Evolutionary conservation across 2,888 invertebrate species (phyloP).

Genomic region (Apoda limacodes): DNA sequence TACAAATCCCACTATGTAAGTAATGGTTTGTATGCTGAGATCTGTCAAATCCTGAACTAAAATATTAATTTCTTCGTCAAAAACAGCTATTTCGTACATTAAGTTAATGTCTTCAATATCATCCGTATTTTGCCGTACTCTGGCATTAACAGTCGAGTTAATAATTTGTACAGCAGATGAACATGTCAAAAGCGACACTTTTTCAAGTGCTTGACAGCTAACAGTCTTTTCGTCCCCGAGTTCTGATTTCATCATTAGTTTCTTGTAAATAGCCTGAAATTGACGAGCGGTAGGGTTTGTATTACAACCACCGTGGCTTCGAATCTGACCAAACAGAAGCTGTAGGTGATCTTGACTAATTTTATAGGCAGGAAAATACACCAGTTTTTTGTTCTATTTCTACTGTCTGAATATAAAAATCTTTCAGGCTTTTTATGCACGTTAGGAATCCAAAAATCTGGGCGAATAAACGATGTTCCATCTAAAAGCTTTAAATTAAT

Average conservation of each 20-base stretch:
- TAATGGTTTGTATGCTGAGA: conserved; percentile 8
- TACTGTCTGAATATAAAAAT: too few species aligned
- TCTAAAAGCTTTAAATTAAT: too few species aligned
- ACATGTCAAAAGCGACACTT: conserved; percentile 9
- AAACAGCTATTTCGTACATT: conserved; percentile 6
- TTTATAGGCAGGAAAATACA: too few species aligned
- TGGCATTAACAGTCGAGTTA: conserved; percentile 5
- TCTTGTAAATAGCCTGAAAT: conserved; percentile 18
- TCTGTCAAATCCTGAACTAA: conserved; percentile 6
- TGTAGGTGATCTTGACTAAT: conserved; percentile 17
- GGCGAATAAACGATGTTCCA: too few species aligned
- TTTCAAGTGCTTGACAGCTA: conserved; percentile 11
- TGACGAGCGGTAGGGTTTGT: conserved; percentile 18
- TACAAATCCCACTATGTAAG: conserved; percentile 17
- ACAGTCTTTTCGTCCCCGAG: conserved; percentile 7
- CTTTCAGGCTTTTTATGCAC: too few species aligned
- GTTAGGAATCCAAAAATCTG: too few species aligned
- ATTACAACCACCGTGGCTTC: conserved; percentile 16
- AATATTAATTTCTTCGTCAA: conserved; percentile 10
- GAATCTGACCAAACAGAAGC: conserved; percentile 14
- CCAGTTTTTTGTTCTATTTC: too few species aligned
- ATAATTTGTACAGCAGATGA: conserved; percentile 11
- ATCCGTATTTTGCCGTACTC: conserved; percentile 1
- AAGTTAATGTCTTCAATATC: conserved; percentile 3
- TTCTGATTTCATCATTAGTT: conserved; percentile 14